Percentiles rank a stretch among this genome's conserved stretches.
Evolutionary conservation across 2,797 vertebrate species (phyloP).

Genomic region (Sebastes trivittatus): DNA sequence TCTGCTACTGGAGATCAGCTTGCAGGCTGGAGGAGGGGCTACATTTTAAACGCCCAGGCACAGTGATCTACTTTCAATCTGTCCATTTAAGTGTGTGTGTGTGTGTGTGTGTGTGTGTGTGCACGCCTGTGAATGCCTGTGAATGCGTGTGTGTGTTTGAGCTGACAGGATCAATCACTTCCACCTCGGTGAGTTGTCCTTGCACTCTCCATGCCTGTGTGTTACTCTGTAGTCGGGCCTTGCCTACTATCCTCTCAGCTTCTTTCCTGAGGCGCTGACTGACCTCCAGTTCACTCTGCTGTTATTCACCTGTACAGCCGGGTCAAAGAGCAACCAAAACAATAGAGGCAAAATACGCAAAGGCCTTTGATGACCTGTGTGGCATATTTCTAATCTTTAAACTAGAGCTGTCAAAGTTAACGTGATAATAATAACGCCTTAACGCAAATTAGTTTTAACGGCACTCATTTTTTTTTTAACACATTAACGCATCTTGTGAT

Average conservation of each 20-base stretch:
- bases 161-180: constrained; percentile 76
- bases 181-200: constrained; percentile 60
- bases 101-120: neutral
- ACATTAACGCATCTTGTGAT: no score
- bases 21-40: constrained; percentile 63
- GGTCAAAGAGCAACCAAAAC: constrained; percentile 30
- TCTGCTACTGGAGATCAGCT: constrained; percentile 52
- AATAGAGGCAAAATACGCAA: neutral
- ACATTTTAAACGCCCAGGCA: constrained; percentile 48
- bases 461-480: no score
- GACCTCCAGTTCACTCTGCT: constrained; percentile 40
- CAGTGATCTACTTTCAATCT: constrained; percentile 75
- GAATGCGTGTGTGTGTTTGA: constrained; percentile 3
- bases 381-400: neutral
- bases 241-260: constrained; percentile 15
- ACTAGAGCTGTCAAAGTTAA: no score
- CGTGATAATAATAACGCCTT: no score
- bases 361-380: neutral
- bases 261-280: constrained; percentile 30
- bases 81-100: constrained; percentile 18
- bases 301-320: constrained; percentile 23
- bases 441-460: no score
- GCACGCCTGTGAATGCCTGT: neutral
- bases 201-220: constrained; percentile 50
- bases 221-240: constrained; percentile 17